Conservation (phyloP, 2,888 invertebrate genomes). For the Nomada flava region DNA sequence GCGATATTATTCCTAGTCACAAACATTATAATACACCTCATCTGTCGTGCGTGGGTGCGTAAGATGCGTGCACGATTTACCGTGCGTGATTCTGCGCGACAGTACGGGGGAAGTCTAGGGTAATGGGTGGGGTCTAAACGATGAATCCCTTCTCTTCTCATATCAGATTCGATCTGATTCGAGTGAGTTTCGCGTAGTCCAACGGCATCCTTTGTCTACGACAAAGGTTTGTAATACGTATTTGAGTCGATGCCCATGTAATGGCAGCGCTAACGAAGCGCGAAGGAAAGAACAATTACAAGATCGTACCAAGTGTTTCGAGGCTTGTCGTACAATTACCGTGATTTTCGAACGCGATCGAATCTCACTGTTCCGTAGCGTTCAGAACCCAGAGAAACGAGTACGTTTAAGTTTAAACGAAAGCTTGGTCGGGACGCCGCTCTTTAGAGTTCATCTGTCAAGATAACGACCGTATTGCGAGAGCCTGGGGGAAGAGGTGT, state of each 20-base stretch:
- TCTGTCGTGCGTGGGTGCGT: slow-evolving; percentile 33
- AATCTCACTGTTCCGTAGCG: background rate
- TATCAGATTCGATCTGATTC: slow-evolving; percentile 58
- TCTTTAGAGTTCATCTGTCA: slow-evolving; percentile 48
- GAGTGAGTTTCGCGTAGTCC: slow-evolving; percentile 51
- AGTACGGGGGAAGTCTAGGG: slow-evolving; percentile 37
- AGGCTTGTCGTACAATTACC: slow-evolving; percentile 24
- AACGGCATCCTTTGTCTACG: slow-evolving; percentile 46
- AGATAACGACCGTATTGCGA: slow-evolving; percentile 41
- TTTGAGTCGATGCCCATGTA: slow-evolving; percentile 35
- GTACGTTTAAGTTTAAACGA: background rate
- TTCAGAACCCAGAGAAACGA: background rate
- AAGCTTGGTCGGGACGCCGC: slow-evolving; percentile 17
- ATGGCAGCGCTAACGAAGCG: slow-evolving; percentile 53
- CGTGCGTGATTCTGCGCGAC: slow-evolving; percentile 60
- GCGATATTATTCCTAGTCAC: background rate
- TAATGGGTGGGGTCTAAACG: slow-evolving; percentile 67
- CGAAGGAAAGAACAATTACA: slow-evolving; percentile 25
- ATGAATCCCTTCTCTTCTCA: slow-evolving; percentile 63
- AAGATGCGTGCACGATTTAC: slow-evolving; percentile 27
- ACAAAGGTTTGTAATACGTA: slow-evolving; percentile 31
- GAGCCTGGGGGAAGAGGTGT: slow-evolving; percentile 38
- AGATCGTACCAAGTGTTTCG: slow-evolving; percentile 41
- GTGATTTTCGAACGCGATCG: background rate
- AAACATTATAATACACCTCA: too few species aligned